Percentiles rank a stretch among this genome's conserved stretches.
Conservation (phyloP, 2,888 invertebrate genomes). For the Pristionchus japonicus region DNA sequence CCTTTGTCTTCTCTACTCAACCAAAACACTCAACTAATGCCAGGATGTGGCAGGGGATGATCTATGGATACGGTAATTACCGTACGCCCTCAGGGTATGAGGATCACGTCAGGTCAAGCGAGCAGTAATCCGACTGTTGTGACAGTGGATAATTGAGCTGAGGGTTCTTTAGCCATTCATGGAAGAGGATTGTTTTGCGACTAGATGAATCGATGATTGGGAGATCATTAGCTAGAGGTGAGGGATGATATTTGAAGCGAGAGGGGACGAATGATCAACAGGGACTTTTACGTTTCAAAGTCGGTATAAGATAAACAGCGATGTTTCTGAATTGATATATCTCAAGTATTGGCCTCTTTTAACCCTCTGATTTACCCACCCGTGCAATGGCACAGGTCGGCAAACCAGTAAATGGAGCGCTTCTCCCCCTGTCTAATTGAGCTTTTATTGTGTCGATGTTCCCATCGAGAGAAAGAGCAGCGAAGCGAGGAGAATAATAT, state of each 20-base stretch:
- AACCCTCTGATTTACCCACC: neutral
- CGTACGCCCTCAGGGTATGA: slow-evolving; percentile 15
- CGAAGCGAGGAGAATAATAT: neutral
- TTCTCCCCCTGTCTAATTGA: neutral
- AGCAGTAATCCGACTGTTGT: slow-evolving; percentile 17
- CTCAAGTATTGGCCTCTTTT: no score
- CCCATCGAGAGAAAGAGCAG: neutral
- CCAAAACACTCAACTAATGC: neutral
- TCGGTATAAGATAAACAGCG: neutral
- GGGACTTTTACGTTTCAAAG: neutral
- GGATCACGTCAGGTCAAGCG: slow-evolving; percentile 27
- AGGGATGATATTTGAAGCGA: neutral
- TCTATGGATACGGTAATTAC: slow-evolving; percentile 13
- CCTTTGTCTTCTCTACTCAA: neutral
- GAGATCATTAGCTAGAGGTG: slow-evolving; percentile 7
- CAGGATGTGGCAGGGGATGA: neutral
- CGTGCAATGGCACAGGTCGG: neutral
- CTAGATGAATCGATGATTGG: slow-evolving; percentile 3
- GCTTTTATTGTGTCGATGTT: neutral
- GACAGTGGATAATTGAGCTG: slow-evolving; percentile 27
- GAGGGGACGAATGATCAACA: neutral
- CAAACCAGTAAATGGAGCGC: slow-evolving; percentile 26
- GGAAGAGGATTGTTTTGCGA: neutral
- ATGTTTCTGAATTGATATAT: no score
- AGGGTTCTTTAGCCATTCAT: slow-evolving; percentile 35